phyloP scores from a whole-genome alignment of 2,888 invertebrate species.

The Watsonalla cultraria region DNA sequence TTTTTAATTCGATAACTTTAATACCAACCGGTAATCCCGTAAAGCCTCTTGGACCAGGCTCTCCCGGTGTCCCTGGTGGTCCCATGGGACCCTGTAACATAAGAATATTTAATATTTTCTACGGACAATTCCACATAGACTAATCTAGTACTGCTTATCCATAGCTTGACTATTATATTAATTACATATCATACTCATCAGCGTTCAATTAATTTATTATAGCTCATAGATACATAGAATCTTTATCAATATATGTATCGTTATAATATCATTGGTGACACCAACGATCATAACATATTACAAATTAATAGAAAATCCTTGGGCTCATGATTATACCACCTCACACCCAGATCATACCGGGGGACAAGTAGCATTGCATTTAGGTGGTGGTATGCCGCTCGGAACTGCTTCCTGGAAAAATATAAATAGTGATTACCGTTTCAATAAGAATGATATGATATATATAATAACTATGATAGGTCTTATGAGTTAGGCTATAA shows the following conservation, averaged over 20 bases:
- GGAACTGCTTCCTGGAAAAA: conserved; percentile 36
- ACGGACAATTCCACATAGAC: too few relatives aligned
- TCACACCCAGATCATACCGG: too few relatives aligned
- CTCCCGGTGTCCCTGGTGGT: conserved; percentile 62
- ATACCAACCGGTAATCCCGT: conserved; percentile 62
- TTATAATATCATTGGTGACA: too few relatives aligned
- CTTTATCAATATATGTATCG: too few relatives aligned
- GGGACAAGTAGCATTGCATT: conserved; percentile 55
- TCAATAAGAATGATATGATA: too few relatives aligned
- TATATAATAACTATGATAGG: too few relatives aligned
- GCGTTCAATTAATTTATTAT: not conserved
- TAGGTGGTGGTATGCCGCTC: conserved; percentile 17
- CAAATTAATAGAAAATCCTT: too few relatives aligned
- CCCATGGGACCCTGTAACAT: conserved; percentile 67
- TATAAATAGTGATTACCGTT: not conserved
- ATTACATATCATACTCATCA: too few relatives aligned
- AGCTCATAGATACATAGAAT: too few relatives aligned
- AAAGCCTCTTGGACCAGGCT: conserved; percentile 65
- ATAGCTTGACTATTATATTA: too few relatives aligned
- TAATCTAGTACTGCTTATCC: not conserved
- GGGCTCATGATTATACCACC: too few relatives aligned
- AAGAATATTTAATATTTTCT: not conserved
- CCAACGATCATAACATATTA: too few relatives aligned
- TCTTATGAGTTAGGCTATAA: not conserved
- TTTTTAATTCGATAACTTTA: not conserved